Evolutionary conservation across 2,888 invertebrate genomes (phyloP).

Genomic region (Octodonta nipae): DNA sequence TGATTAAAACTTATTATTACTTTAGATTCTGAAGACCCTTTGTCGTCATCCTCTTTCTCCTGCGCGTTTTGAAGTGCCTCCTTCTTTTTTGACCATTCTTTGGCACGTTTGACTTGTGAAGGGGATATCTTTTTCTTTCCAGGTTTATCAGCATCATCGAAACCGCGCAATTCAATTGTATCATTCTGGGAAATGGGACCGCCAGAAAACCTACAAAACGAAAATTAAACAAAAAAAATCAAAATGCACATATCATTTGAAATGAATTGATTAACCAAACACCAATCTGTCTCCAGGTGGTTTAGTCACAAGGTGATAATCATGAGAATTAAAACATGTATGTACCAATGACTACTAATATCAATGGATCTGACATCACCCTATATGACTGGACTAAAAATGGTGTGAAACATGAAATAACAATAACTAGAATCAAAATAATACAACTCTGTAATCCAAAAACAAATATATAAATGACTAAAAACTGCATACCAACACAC

Average conservation of each 20-base stretch:
- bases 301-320: too few relatives aligned
- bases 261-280: not conserved
- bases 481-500: too few relatives aligned
- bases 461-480: too few relatives aligned
- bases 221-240: conserved; percentile 1
- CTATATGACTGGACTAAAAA: too few relatives aligned
- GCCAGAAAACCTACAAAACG: conserved; percentile 51
- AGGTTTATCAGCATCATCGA: conserved; percentile 58
- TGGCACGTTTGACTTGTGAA: conserved; percentile 36
- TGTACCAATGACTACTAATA: too few relatives aligned
- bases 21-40: conserved; percentile 7
- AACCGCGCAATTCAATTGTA: conserved; percentile 85
- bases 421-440: too few relatives aligned
- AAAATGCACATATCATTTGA: not conserved
- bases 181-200: conserved; percentile 85
- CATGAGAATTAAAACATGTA: too few relatives aligned
- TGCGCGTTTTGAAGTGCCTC: conserved; percentile 12
- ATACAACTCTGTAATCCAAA: too few relatives aligned
- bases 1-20: too few relatives aligned
- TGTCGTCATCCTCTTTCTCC: conserved; percentile 13
- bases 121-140: conserved; percentile 34
- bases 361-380: too few relatives aligned
- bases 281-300: too few relatives aligned
- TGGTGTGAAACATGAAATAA: too few relatives aligned
- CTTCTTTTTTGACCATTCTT: conserved; percentile 31